Base-by-base conservation (phyloP, 30 jellyfish, hydroid and myxozoan species). In the Haliclystus octoradiatus region DNA sequence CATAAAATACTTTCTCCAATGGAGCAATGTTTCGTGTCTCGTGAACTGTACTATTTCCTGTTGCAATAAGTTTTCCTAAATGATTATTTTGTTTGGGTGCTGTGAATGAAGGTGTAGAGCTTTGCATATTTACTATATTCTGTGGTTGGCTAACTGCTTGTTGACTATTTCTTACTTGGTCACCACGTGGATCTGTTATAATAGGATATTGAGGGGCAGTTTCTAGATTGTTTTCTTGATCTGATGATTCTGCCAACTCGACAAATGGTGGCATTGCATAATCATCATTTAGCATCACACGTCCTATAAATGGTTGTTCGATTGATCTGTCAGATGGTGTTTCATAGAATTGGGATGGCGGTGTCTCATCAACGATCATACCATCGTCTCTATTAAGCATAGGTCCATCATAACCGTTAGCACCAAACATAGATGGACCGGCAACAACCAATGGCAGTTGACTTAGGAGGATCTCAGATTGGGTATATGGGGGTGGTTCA, bases 1-100 rank as follows among this genome's bases (percentile, higher is more conserved):
- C 28, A 33, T 79, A 79, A 64, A 69, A 79, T 35, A 60, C 74
- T 29, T 70, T 71, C 0, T 67, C 85, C 26, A 80, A 68, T 31
- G 84, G 85, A 13, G 35, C 69, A 1, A 80, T 80, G 52, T 80
- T 40, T 5, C 57, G 57, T 19, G 57, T 19, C 57, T 40, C 57
- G 57, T 40, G 19, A 19, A 5, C 19, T 40, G 57, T 40, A 5
- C 57, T 9, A 40, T 40, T 40, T 5, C 57, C 19, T 40, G 57
- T 19, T 5, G 57, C 57, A 40, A 9, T 19, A 5, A 19, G 57
- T 9, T 5, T 9, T 5, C 57, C 19, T 19, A 40, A 5, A 5
- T 40, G 14, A 19, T 9, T 9, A 5, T 5, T 40, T 9, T 19
- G 9, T 19, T 40, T 9, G 57, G 57, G 57, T 5, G 57, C 57